Evolutionary conservation across 2,113 vertebrate species (phyloP), one percentile per base, ranked within the genome.

Genomic region (Leiothrix lutea): DNA sequence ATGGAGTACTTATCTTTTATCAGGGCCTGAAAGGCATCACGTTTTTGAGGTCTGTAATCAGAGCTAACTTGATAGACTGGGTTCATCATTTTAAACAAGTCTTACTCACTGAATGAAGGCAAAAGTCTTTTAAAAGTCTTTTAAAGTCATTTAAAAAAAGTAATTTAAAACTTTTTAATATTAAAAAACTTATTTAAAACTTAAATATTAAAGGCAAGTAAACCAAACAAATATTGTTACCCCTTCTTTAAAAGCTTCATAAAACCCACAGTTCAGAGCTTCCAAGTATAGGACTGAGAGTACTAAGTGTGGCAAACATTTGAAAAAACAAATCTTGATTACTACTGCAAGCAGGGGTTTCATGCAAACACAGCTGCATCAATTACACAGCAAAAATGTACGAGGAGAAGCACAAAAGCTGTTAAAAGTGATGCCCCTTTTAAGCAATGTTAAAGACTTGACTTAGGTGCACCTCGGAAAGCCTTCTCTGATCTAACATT

Each of bases 291-390:
- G 70, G 44, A 82, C 45, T 64, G 50, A 51, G 81, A 79, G 51
- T 36, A 58, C 5, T 33, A 42, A 62, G 61, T 44, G 50, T 64
- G 74, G 60, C 53, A 94, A 89, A 60, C 35, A 56, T 61, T 69
- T 51, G 36, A 25, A 77, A 53, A 80, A 78, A 78, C 21, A 38
- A 69, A 74, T 26, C 31, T n/a, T 50, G n/a, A 80, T 79, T 79
- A 62, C 36, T 51, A 5, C 12, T 40, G 53, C 60, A 79, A 70
- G 81, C 35, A 71, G 20, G 11, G 22, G 20, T 31, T 67, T 77
- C 93, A 89, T 93, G 80, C 95, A 88, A 87, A 81, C 61, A 72
- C n/a, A 81, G 87, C 48, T 72, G 58, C 57, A 72, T 64, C 57
- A 70, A 14, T 53, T 64, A 70, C 24, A 64, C 2, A 15, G 73